These are phyloP conservation scores for Calephelis nemesis DNA, from an alignment of 1,140 invertebrate species.

Conservation along the genomic window DNA sequence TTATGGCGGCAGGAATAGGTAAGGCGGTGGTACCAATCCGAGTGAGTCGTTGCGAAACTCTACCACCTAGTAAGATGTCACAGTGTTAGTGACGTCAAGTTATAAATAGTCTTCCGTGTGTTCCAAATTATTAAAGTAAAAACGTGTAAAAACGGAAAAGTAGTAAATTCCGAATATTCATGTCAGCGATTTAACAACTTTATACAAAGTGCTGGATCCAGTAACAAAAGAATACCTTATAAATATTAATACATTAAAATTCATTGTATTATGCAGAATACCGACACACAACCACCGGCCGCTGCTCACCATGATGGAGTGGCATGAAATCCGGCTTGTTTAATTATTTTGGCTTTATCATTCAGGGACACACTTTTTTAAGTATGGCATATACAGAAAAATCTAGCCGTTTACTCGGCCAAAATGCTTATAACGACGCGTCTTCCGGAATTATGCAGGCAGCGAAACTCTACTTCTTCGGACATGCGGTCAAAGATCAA, in stretches of 20 bases:
- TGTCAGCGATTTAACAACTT: constrained; percentile 16
- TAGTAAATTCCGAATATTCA: constrained; percentile 21
- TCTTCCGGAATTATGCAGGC: too few relatives aligned
- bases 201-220: constrained; percentile 27
- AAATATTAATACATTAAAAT: constrained; percentile 42
- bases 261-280: constrained; percentile 33
- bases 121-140: too few relatives aligned
- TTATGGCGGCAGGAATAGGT: too few relatives aligned
- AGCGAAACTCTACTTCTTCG: too few relatives aligned
- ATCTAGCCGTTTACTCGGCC: too few relatives aligned
- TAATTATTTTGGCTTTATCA: constrained; percentile 25
- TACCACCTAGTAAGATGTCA: too few relatives aligned
- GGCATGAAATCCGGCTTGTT: constrained; percentile 21
- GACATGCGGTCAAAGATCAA: too few relatives aligned
- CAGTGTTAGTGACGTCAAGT: too few relatives aligned
- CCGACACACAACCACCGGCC: constrained; percentile 27
- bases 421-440: too few relatives aligned
- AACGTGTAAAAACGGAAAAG: background rate
- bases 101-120: too few relatives aligned
- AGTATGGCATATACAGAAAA: background rate
- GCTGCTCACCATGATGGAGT: constrained; percentile 32
- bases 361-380: constrained; percentile 1
- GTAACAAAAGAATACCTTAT: constrained; percentile 38
- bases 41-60: too few relatives aligned
- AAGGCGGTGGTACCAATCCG: too few relatives aligned